phyloP scores from a whole-genome alignment of 2,113 vertebrate genomes.

The Antechinus flavipes region DNA sequence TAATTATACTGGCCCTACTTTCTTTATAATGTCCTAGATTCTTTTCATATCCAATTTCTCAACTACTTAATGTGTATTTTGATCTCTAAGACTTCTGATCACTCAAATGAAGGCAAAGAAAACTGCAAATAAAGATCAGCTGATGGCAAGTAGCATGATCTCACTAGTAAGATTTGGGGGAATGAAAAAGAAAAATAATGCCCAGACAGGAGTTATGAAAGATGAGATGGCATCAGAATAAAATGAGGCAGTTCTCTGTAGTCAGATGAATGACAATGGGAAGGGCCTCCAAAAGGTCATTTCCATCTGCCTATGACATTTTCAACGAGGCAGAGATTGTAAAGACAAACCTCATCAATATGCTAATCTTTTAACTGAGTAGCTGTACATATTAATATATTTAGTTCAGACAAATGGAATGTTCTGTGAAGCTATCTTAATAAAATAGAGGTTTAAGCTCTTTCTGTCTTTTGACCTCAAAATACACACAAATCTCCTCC shows the following conservation, averaged over 20 bases:
- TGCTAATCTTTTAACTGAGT: slow-evolving; percentile 23
- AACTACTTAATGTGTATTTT: slow-evolving; percentile 38
- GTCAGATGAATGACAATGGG: neutral
- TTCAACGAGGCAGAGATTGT: slow-evolving; percentile 12
- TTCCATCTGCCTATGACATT: neutral
- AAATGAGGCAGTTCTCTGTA: slow-evolving; percentile 9
- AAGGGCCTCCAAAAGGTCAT: neutral
- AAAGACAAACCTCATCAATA: neutral
- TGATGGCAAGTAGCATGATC: neutral
- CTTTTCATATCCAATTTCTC: slow-evolving; percentile 61
- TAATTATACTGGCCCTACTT: slow-evolving; percentile 47
- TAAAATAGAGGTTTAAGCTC: slow-evolving; percentile 26
- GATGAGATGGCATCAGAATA: neutral
- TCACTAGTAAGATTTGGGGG: slow-evolving; percentile 10
- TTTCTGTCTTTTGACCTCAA: neutral
- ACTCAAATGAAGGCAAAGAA: slow-evolving; percentile 6
- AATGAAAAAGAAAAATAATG: neutral
- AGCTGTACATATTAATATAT: neutral
- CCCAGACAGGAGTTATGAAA: slow-evolving; percentile 18
- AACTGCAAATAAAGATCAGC: slow-evolving; percentile 30
- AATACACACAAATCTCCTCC: neutral
- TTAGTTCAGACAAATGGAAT: slow-evolving; percentile 46
- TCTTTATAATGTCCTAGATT: slow-evolving; percentile 36
- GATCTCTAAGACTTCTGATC: slow-evolving; percentile 44
- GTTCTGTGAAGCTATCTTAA: slow-evolving; percentile 21